Conservation (phyloP, 1,140 invertebrate genomes). For the Nasonia giraulti region DNA sequence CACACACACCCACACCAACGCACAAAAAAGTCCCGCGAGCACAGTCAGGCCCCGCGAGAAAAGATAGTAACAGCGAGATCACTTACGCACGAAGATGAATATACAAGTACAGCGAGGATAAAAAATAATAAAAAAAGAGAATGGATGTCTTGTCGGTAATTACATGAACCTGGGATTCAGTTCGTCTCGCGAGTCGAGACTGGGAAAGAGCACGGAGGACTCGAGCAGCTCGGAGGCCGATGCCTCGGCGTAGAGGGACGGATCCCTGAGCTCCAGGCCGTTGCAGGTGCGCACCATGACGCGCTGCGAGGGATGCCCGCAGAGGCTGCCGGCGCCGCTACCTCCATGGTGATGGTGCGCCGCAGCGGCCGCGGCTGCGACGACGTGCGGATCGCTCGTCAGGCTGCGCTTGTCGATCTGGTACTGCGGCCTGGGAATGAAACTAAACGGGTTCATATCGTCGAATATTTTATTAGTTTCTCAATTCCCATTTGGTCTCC, state of each 20-base stretch:
- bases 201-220: slow-evolving; percentile 76
- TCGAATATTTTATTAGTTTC: slow-evolving; percentile 44
- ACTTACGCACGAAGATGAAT: background rate
- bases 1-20: too few species aligned
- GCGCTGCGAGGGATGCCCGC: slow-evolving; percentile 71
- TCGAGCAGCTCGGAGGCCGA: slow-evolving; percentile 74
- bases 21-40: too few species aligned
- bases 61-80: background rate
- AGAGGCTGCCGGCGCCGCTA: background rate
- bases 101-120: background rate
- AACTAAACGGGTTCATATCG: slow-evolving; percentile 40
- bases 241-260: slow-evolving; percentile 72
- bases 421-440: slow-evolving; percentile 83
- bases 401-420: slow-evolving; percentile 79
- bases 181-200: slow-evolving; percentile 76
- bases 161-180: slow-evolving; percentile 71
- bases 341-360: background rate
- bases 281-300: slow-evolving; percentile 88
- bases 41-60: too few species aligned
- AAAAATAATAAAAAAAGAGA: background rate
- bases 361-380: background rate
- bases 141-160: slow-evolving; percentile 39
- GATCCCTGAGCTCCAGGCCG: slow-evolving; percentile 84
- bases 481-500: slow-evolving; percentile 29
- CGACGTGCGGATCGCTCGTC: background rate